Evolutionary conservation across 2,113 vertebrate species (phyloP).

Genomic region (Eira barbara): DNA sequence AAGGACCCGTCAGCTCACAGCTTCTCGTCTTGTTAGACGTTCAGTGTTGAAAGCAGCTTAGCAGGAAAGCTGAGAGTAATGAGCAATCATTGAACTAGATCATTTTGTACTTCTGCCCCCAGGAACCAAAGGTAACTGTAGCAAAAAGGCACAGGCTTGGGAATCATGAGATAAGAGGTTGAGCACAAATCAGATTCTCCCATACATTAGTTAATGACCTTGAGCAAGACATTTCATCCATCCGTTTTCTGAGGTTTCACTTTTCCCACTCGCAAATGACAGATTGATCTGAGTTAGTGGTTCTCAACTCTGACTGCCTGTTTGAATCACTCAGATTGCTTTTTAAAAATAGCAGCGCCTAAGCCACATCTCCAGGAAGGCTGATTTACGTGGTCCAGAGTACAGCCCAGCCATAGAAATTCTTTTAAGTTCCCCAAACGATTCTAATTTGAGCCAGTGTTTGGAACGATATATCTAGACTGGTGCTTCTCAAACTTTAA

Average conservation of each 20-base stretch:
- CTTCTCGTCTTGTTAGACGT: neutral
- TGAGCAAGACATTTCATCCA: neutral
- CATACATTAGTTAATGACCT: neutral
- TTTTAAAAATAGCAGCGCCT: neutral
- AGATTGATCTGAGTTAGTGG: neutral
- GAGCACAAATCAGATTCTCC: neutral
- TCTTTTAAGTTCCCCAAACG: neutral
- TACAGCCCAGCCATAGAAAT: neutral
- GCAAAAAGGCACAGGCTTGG: neutral
- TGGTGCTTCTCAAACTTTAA: neutral
- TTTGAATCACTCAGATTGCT: neutral
- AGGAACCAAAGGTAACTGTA: constrained; percentile 21
- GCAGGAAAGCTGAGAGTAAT: neutral
- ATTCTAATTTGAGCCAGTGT: neutral
- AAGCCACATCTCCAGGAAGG: neutral
- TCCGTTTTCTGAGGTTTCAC: neutral
- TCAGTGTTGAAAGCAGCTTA: neutral
- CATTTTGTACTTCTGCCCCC: neutral
- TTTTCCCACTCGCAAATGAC: neutral
- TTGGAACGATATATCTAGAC: neutral
- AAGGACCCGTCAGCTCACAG: neutral
- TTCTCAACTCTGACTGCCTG: neutral
- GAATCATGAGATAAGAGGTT: constrained; percentile 45
- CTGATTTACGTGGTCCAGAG: neutral
- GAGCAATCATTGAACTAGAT: neutral